These are phyloP conservation scores for Poliocrania exsul DNA, from an alignment of 2,797 vertebrate genomes.

Conservation along the genomic window DNA sequence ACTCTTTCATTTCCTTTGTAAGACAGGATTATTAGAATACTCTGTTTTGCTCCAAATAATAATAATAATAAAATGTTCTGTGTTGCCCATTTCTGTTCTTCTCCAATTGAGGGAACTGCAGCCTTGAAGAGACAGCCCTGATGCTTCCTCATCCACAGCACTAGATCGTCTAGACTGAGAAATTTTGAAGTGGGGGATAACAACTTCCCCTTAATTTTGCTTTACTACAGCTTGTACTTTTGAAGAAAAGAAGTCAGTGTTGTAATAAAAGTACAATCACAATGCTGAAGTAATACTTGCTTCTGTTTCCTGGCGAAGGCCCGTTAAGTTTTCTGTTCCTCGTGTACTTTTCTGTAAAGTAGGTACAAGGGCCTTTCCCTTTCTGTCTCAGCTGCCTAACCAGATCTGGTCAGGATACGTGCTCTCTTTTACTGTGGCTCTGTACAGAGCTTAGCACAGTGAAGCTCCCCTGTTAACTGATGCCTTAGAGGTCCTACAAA, in stretches of 20 bases:
- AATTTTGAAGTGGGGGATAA: not conserved
- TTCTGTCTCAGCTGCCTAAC: not conserved
- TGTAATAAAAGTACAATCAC: not conserved
- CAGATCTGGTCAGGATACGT: not conserved
- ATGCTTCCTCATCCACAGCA: not conserved
- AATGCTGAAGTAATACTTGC: not conserved
- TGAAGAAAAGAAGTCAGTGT: not conserved
- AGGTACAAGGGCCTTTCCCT: not conserved
- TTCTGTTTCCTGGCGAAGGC: not conserved
- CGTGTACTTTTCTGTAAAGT: not conserved
- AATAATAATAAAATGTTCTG: not conserved
- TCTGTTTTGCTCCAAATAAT: conserved; percentile 35
- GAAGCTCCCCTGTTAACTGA: not conserved
- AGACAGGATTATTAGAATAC: conserved; percentile 44
- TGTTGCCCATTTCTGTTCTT: not conserved
- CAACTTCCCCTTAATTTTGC: not conserved
- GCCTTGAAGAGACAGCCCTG: not conserved
- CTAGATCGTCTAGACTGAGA: not conserved
- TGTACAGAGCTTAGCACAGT: not conserved
- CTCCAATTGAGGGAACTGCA: not conserved
- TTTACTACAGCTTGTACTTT: not conserved
- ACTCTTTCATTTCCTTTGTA: conserved; percentile 58
- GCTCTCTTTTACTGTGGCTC: not conserved
- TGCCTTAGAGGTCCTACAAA: not conserved
- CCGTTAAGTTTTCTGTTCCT: not conserved